phyloP scores from a whole-genome alignment of 2,888 invertebrate species.

The Eupeodes luniger region DNA sequence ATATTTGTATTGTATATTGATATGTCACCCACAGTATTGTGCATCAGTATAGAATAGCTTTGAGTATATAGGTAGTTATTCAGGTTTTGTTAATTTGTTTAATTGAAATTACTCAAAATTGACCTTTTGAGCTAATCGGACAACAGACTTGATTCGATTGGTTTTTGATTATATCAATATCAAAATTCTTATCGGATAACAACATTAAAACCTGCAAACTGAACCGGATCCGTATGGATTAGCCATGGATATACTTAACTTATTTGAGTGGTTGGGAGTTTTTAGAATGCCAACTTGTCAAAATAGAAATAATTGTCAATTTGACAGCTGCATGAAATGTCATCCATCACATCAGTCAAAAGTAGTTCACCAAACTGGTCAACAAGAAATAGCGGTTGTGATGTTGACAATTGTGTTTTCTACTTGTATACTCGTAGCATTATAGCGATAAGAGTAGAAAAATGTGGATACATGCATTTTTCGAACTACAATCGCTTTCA shows the following conservation, averaged over 20 bases:
- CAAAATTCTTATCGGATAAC: constrained; percentile 41
- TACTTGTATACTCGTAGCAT: not conserved
- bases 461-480: constrained; percentile 28
- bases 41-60: not conserved
- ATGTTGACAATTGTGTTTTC: constrained; percentile 38
- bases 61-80: not conserved
- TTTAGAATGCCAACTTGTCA: constrained; percentile 2
- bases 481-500: constrained; percentile 44
- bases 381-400: constrained; percentile 2
- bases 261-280: not conserved
- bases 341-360: constrained; percentile 31
- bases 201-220: constrained; percentile 25
- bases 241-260: not conserved
- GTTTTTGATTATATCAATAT: constrained; percentile 8
- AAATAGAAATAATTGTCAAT: constrained; percentile 11
- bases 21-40: constrained; percentile 31
- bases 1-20: not conserved
- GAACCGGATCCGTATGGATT: constrained; percentile 56
- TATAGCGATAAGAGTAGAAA: constrained; percentile 5
- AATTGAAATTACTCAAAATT: constrained; percentile 12
- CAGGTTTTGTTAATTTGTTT: constrained; percentile 6
- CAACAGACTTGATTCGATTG: constrained; percentile 10
- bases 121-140: constrained; percentile 32
- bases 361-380: constrained; percentile 35
- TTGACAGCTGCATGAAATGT: constrained; percentile 24